Conservation (phyloP, 2,113 vertebrate species). For the Nettapus auritus region DNA sequence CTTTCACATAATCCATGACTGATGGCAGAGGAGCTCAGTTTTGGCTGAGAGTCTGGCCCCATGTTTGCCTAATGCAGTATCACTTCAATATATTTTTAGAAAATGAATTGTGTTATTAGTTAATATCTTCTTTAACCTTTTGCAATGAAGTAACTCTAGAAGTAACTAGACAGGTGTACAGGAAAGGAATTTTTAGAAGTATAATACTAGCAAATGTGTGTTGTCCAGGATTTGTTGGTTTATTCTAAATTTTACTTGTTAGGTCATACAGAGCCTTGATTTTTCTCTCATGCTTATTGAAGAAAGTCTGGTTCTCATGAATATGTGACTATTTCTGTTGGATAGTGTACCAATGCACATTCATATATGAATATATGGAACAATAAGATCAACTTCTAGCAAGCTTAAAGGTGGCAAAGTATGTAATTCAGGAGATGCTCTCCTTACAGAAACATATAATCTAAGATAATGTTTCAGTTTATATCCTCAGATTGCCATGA, state of each 20-base stretch:
- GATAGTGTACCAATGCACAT: background rate
- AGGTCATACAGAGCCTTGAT: background rate
- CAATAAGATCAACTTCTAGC: background rate
- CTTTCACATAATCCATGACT: background rate
- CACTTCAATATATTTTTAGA: background rate
- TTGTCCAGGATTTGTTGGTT: background rate
- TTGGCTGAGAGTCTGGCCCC: background rate
- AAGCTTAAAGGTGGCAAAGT: background rate
- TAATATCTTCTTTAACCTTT: background rate
- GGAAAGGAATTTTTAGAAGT: background rate
- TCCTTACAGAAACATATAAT: background rate
- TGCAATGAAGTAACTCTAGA: background rate
- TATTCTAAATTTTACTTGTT: background rate
- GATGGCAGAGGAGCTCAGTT: background rate
- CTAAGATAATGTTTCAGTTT: background rate
- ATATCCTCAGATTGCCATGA: background rate
- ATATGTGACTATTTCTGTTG: fast-evolving
- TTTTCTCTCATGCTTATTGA: background rate
- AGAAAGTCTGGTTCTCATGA: background rate
- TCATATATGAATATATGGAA: background rate
- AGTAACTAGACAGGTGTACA: background rate
- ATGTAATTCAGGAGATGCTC: background rate
- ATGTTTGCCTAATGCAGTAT: background rate
- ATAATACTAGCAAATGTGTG: background rate
- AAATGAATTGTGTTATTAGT: background rate